Evolutionary conservation across 1,140 invertebrate genomes (phyloP), one percentile per base, ranked within the genome.

Genomic region (Caenorhabditis brenneri): DNA sequence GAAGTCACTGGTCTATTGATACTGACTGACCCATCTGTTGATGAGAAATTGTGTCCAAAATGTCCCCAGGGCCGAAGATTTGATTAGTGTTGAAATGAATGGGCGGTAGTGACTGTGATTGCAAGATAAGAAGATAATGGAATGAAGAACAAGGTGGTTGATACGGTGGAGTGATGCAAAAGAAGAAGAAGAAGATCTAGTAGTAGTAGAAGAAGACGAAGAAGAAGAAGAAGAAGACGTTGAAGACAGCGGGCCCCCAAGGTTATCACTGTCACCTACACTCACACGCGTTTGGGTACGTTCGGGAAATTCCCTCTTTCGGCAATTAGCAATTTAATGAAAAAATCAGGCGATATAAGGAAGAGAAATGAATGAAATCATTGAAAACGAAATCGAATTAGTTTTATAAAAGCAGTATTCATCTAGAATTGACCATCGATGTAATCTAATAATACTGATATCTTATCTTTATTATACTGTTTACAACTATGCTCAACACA

Each of bases 1-100:
- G 19, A 74, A 74, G 65, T 74, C 65, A n/a, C 7, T n/a, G 36
- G 65, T 74, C 65, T 74, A 42, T 74, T 74, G 65, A 74, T 74
- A 22, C 65, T 74, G 36, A 74, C 19, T 74, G 36, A 74, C 42
- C 42, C 65, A 16, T 65, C 65, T 55, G 10, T 74, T 19, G 29
- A 15, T n/a, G 58, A 65, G 10, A 55, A n/a, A 55, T n/a, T 6
- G 65, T 42, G 65, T 46, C 65, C 65, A 74, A 74, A 74, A 74
- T 74, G 36, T 42, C 33, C 31, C 29, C 31, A n/a, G 12, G n/a
- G 22, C 29, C 29, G 33, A 4, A 42, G 36, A 74, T 74, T 74
- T 42, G 65, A 74, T 74, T 74, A 42, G 65, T 74, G 65, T 24
- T 39, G 19, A 74, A 42, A 74, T 74, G 65, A 74, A 74, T 74